These are phyloP conservation scores for Chromis chromis DNA, from an alignment of 2,797 vertebrate genomes.

Conservation along the genomic window DNA sequence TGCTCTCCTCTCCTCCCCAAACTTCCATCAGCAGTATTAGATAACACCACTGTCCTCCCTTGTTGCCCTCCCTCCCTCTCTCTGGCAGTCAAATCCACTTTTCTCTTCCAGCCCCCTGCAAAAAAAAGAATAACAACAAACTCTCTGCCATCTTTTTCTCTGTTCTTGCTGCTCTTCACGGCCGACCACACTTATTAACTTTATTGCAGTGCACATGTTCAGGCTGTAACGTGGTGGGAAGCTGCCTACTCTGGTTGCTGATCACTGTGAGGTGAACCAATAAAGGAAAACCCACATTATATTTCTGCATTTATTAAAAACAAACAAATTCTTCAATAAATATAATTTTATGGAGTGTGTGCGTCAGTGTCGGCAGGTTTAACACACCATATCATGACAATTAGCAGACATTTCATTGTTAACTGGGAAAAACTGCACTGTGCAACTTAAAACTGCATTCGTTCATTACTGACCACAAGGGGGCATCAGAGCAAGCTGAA, in stretches of 20 bases:
- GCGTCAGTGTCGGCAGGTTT: neutral
- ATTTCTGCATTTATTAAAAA: conserved; percentile 11
- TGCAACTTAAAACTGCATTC: neutral
- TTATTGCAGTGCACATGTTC: conserved; percentile 50
- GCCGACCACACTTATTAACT: conserved; percentile 41
- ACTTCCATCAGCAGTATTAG: conserved; percentile 56
- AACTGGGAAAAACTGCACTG: too few species aligned
- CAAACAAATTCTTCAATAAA: neutral
- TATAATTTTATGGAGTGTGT: neutral
- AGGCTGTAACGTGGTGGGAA: conserved; percentile 29
- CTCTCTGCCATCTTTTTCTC: conserved; percentile 34
- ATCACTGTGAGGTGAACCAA: conserved; percentile 15
- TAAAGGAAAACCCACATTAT: neutral
- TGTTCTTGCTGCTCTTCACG: conserved; percentile 56
- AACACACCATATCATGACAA: too few species aligned
- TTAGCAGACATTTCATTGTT: too few species aligned
- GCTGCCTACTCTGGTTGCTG: conserved; percentile 8
- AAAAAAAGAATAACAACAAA: conserved; percentile 15
- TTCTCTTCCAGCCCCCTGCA: conserved; percentile 19
- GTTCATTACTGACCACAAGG: neutral
- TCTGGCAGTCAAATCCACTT: conserved; percentile 65
- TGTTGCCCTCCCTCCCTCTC: neutral
- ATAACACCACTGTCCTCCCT: conserved; percentile 36
- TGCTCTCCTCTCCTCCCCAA: conserved; percentile 9
- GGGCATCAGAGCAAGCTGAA: neutral